A percentile compares a stretch with the other conserved stretches of the same genome.
phyloP scores from a whole-genome alignment of 1,140 invertebrate species.

The Coelopa frigida region DNA sequence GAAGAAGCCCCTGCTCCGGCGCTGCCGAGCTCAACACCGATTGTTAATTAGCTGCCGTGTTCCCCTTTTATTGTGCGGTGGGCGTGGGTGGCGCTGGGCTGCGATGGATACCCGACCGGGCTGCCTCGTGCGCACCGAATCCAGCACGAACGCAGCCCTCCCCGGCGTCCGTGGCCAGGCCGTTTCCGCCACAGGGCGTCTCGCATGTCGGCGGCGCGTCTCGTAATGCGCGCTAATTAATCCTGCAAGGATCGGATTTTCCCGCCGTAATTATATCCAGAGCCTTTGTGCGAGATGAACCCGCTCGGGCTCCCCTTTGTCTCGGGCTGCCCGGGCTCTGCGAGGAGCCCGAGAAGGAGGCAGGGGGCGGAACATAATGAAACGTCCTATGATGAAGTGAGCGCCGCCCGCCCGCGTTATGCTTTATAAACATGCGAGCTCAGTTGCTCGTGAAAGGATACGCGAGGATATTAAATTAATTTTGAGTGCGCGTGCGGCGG shows the following conservation, averaged over 20 bases:
- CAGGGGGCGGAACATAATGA: neutral
- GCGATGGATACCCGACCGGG: too few species aligned
- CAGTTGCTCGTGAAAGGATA: slow-evolving; percentile 3
- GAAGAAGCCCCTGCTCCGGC: too few species aligned
- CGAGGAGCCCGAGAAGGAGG: neutral
- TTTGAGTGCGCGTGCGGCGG: too few species aligned
- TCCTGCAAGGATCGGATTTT: slow-evolving; percentile 44
- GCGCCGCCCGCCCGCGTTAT: neutral
- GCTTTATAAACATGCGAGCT: slow-evolving; percentile 1
- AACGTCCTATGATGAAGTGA: neutral
- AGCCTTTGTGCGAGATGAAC: slow-evolving; percentile 27
- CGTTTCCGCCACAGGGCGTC: too few species aligned
- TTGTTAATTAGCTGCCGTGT: slow-evolving; percentile 44
- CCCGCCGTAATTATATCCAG: slow-evolving; percentile 43
- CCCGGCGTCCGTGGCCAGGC: too few species aligned
- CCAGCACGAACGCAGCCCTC: too few species aligned
- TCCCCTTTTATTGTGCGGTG: slow-evolving; percentile 25
- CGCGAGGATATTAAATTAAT: slow-evolving; percentile 14
- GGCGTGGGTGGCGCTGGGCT: too few species aligned
- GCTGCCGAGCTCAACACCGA: too few species aligned
- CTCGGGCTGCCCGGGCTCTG: neutral
- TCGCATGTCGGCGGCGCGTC: slow-evolving; percentile 17
- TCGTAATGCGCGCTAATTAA: slow-evolving; percentile 44
- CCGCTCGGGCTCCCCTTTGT: too few species aligned
- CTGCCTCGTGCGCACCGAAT: too few species aligned